Conservation (phyloP, 1,140 invertebrate species). For the Heliconius congener region DNA sequence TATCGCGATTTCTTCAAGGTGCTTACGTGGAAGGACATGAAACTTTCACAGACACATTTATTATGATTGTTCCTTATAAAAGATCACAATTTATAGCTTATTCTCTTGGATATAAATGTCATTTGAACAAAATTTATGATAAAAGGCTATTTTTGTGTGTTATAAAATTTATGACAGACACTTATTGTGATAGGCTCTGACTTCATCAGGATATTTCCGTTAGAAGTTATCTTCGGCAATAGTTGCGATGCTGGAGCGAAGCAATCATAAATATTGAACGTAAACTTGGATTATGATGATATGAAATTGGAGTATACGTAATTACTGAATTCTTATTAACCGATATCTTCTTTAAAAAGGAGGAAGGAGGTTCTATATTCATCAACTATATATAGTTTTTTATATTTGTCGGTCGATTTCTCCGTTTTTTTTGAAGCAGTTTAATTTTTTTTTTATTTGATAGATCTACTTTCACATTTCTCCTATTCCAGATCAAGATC, state of each 20-base stretch:
- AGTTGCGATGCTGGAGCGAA: background rate
- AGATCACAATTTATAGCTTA: slow-evolving; percentile 31
- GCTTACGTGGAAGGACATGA: slow-evolving; percentile 31
- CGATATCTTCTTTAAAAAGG: no score
- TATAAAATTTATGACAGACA: slow-evolving; percentile 13
- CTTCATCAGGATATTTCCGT: slow-evolving; percentile 1
- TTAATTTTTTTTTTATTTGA: no score
- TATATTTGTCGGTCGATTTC: no score
- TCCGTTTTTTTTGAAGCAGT: no score
- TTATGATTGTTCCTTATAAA: slow-evolving; percentile 35
- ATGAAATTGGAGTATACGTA: background rate
- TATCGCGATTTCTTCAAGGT: slow-evolving; percentile 28
- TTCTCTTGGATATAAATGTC: slow-evolving; percentile 24
- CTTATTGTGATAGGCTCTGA: slow-evolving; percentile 8
- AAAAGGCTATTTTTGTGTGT: slow-evolving; percentile 18
- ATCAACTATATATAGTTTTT: no score
- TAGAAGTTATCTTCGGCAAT: background rate
- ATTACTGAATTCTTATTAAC: no score
- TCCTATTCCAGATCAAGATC: no score
- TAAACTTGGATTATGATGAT: background rate
- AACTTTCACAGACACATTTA: slow-evolving; percentile 31
- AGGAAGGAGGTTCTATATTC: no score
- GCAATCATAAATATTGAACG: background rate
- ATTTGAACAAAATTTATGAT: slow-evolving; percentile 25
- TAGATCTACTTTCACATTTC: no score